Evolutionary conservation across 2,888 invertebrate species (phyloP).

Genomic region (Griposia aprilina): DNA sequence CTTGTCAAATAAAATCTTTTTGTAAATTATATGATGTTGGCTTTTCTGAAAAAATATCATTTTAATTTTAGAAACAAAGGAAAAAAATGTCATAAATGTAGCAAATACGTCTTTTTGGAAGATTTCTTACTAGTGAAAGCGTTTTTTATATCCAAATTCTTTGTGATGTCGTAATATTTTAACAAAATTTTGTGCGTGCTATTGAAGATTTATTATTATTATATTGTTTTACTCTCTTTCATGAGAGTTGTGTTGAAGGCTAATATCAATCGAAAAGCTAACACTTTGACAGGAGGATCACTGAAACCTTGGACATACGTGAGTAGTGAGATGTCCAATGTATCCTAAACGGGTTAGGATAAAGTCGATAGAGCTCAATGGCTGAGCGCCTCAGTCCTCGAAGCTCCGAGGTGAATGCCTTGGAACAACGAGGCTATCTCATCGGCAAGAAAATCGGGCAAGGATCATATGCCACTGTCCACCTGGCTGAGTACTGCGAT

Average conservation of each 20-base stretch:
- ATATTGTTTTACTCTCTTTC: conserved; percentile 83
- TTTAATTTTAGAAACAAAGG: conserved; percentile 89
- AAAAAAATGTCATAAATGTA: conserved; percentile 88
- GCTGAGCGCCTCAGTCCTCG: conserved; percentile 94
- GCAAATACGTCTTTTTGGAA: conserved; percentile 88
- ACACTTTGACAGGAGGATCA: conserved; percentile 85
- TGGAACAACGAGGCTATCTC: conserved; percentile 95
- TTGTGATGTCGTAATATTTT: conserved; percentile 90
- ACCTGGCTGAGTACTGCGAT: conserved; percentile 95
- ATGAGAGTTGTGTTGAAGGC: conserved; percentile 86
- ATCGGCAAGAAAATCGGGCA: conserved; percentile 97
- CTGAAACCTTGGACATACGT: conserved; percentile 85
- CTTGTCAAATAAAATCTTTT: conserved; percentile 55
- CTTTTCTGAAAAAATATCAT: conserved; percentile 75
- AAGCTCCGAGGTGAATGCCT: conserved; percentile 95
- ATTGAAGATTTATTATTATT: conserved; percentile 76
- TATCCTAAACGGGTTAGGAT: conserved; percentile 90
- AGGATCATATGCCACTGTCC: conserved; percentile 97
- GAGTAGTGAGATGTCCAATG: conserved; percentile 90
- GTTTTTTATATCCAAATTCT: conserved; percentile 90
- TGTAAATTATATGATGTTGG: conserved; percentile 68
- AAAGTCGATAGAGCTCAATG: conserved; percentile 91
- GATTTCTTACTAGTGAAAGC: conserved; percentile 87
- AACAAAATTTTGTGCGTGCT: conserved; percentile 88
- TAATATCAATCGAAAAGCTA: conserved; percentile 78